Evolutionary conservation across 23 tunicate genomes (phyloP).

Genomic region (Oikopleura vanhoeffeni): DNA sequence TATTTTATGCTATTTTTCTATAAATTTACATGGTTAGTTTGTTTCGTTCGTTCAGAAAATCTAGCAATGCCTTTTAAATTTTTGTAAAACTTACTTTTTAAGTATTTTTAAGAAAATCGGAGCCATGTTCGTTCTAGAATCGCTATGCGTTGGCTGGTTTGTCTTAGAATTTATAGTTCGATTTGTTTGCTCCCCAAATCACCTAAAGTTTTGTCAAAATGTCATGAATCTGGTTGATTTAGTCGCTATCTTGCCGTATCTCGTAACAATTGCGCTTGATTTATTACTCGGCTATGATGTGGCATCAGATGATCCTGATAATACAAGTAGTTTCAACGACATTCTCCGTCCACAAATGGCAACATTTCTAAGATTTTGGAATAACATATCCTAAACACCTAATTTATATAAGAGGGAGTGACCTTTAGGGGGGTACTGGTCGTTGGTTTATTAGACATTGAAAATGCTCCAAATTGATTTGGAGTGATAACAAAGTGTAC

Average conservation of each 20-base stretch:
- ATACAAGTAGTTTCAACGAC: neutral
- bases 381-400: too few species aligned
- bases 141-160: conserved; percentile 87
- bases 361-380: conserved; percentile 35
- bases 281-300: conserved; percentile 15
- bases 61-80: too few species aligned
- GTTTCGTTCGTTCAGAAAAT: too few species aligned
- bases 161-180: conserved; percentile 54
- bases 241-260: conserved; percentile 76
- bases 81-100: neutral
- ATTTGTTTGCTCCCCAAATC: conserved; percentile 39
- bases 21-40: too few species aligned
- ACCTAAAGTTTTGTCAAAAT: conserved; percentile 38
- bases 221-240: conserved; percentile 60
- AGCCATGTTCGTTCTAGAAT: conserved; percentile 44
- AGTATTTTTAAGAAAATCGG: neutral
- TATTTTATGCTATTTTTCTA: too few species aligned
- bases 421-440: too few species aligned
- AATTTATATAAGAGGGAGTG: too few species aligned
- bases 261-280: conserved; percentile 34
- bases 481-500: too few species aligned
- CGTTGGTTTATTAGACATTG: too few species aligned
- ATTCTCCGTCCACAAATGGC: neutral
- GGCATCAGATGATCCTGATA: neutral
- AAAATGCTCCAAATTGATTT: too few species aligned